Evolutionary conservation across 2,888 invertebrate genomes (phyloP), one percentile per base, ranked within the genome.

Genomic region (Zaprionus bogoriensis): DNA sequence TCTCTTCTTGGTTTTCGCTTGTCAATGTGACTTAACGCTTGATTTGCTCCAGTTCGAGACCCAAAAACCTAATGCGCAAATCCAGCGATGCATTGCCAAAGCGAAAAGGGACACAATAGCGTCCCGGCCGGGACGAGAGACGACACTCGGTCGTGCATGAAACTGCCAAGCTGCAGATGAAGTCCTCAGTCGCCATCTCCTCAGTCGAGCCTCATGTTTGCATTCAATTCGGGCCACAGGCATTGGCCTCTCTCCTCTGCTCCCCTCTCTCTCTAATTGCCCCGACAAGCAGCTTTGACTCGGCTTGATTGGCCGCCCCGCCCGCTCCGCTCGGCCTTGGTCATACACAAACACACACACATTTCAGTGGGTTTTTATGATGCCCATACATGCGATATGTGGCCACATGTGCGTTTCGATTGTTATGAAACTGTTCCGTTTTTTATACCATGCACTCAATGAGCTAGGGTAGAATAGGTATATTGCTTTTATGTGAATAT

Each of bases 21-120:
- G 74, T 70, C 74, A 53, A 42, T 67, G 83, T 51, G 70, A 82
- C 77, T 82, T 85, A 44, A 66, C 80, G 83, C 79, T 70, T 80
- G 86, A 80, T 85, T 80, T 85, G 83, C 60, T 12, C 2, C 14
- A n/a, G n/a, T n/a, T n/a, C n/a, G n/a, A n/a, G n/a, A n/a, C 45
- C 42, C 20, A 28, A 53, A 53, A 41, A 46, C 25, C 7, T 17
- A 50, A 48, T 46, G 44, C 57, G 55, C 65, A 65, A 62, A 81
- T 55, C 57, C 85, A 82, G 42, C 79, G 82, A 85, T 85, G 79
- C 79, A 79, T 64, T 59, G 54, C 59, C n/a, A n/a, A 28, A 46
- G 51, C 55, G 45, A 58, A 64, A 65, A 59, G 57, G 64, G 67
- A 36, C 12, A 68, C 45, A 63, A 63, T 58, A n/a, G 12, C n/a